phyloP scores from a whole-genome alignment of 2,888 invertebrate genomes.

The Acrobasis repandana region DNA sequence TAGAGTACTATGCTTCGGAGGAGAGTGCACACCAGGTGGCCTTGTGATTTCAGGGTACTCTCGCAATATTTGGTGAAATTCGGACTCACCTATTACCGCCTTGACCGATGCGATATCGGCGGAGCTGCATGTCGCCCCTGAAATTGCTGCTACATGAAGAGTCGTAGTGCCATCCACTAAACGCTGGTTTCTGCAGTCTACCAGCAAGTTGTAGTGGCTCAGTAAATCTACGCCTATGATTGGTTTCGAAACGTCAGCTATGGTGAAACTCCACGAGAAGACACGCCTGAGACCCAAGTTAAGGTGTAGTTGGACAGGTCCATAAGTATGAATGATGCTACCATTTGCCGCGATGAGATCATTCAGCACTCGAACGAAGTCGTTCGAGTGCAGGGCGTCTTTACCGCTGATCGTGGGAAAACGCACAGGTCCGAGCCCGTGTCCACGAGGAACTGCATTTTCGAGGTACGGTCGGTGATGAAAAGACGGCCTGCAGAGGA shows the following conservation, averaged over 20 bases:
- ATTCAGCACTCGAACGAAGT: no score
- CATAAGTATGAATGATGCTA: not conserved
- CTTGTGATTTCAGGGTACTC: not conserved
- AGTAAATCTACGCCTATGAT: slow-evolving; percentile 35
- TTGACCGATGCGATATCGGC: not conserved
- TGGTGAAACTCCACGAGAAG: slow-evolving; percentile 2
- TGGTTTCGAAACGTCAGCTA: not conserved
- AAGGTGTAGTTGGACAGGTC: not conserved
- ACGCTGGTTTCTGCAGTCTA: no score
- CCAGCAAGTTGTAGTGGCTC: slow-evolving; percentile 35
- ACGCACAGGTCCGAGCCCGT: no score
- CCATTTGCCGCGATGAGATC: not conserved
- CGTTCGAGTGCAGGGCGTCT: no score
- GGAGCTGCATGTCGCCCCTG: no score
- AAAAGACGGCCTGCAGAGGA: no score
- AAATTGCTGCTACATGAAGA: not conserved
- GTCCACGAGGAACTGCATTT: no score
- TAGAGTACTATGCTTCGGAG: no score
- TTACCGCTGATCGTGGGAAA: no score
- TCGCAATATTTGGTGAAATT: not conserved
- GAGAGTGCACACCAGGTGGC: not conserved
- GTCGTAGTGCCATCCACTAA: slow-evolving; percentile 22
- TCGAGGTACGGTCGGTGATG: no score
- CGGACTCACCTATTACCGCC: not conserved
- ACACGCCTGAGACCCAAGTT: not conserved